Evolutionary conservation across 2,888 invertebrate genomes (phyloP).

Genomic region (Oscheius sp.): DNA sequence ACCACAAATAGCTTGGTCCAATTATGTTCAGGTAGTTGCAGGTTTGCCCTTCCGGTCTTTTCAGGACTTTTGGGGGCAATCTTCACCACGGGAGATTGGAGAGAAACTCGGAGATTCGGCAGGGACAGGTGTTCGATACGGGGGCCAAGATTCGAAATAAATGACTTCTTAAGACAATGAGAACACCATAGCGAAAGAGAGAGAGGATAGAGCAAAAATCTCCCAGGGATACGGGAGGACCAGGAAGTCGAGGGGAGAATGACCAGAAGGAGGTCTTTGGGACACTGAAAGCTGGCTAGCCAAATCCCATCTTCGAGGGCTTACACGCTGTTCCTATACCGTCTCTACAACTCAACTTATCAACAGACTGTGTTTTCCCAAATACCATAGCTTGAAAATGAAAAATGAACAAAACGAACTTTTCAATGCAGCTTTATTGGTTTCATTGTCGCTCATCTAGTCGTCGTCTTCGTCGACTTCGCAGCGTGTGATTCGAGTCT

Average conservation of each 20-base stretch:
- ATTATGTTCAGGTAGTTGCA: background rate
- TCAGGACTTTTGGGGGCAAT: background rate
- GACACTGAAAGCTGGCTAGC: background rate
- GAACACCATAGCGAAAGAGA: background rate
- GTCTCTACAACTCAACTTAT: too few species aligned
- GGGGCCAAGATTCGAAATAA: constrained; percentile 6
- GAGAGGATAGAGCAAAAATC: background rate
- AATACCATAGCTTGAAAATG: background rate
- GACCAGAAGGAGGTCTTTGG: too few species aligned
- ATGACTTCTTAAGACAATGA: background rate
- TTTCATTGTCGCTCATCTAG: too few species aligned
- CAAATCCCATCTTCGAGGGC: background rate
- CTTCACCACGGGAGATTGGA: constrained; percentile 5
- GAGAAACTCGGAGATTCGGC: background rate
- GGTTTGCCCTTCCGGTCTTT: constrained; percentile 12
- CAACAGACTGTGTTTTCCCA: too few species aligned
- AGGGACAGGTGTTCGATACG: constrained; percentile 3
- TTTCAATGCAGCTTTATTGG: too few species aligned
- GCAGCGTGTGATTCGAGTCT: too few species aligned
- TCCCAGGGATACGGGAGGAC: background rate
- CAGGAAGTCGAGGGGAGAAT: background rate
- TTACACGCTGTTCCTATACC: too few species aligned
- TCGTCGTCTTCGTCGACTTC: too few species aligned
- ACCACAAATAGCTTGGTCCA: background rate
- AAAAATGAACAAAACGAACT: background rate